These are phyloP conservation scores for Coendou prehensilis DNA, from an alignment of 2,797 vertebrate species.

Conservation along the genomic window DNA sequence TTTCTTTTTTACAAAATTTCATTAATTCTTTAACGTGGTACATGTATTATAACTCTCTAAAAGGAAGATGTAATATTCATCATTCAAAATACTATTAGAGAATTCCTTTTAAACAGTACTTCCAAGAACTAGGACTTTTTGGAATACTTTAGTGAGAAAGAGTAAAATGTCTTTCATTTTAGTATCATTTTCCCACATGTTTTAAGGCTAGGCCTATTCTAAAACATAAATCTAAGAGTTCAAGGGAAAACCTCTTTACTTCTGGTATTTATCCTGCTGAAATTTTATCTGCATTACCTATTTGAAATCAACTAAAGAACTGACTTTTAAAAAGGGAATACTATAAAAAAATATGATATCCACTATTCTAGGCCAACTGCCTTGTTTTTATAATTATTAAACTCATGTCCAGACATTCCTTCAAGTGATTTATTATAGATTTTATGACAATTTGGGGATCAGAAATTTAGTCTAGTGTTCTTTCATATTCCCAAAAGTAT, in stretches of 20 bases:
- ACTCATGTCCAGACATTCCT: slow-evolving; percentile 4
- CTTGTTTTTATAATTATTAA: slow-evolving; percentile 60
- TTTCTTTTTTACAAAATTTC: slow-evolving; percentile 32
- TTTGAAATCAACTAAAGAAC: slow-evolving; percentile 55
- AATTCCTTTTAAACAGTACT: slow-evolving; percentile 6
- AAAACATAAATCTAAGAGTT: slow-evolving; percentile 56
- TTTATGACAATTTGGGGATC: not conserved
- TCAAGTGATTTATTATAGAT: slow-evolving; percentile 56
- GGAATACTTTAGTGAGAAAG: slow-evolving; percentile 51
- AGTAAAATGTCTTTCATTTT: slow-evolving; percentile 42
- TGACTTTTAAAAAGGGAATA: slow-evolving; percentile 31
- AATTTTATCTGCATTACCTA: slow-evolving; percentile 60
- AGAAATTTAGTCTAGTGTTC: not conserved
- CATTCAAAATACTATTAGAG: slow-evolving; percentile 6
- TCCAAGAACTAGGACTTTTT: slow-evolving; percentile 23
- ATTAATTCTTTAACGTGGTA: not conserved
- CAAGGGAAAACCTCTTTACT: not conserved
- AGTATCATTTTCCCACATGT: slow-evolving; percentile 19
- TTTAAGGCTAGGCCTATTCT: slow-evolving; percentile 36
- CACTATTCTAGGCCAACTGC: not conserved
- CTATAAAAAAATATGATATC: slow-evolving; percentile 42
- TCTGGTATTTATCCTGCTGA: slow-evolving; percentile 15
- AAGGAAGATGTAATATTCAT: not conserved
- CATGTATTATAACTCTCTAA: not conserved
- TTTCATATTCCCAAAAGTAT: slow-evolving; percentile 8